These are phyloP conservation scores for Perdix hodgsoniae DNA, from an alignment of 2,797 vertebrate species.

Conservation along the genomic window DNA sequence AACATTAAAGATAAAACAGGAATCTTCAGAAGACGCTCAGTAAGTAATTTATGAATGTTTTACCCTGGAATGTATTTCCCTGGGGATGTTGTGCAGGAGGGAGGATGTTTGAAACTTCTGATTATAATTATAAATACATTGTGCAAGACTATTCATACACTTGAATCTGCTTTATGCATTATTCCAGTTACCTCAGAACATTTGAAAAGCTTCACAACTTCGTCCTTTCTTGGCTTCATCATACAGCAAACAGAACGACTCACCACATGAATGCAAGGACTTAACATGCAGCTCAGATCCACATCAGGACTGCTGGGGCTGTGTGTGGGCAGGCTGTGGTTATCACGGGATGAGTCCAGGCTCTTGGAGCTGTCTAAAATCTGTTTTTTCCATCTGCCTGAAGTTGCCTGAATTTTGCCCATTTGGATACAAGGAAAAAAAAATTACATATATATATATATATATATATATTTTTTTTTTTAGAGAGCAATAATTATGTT, in stretches of 20 bases:
- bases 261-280: not conserved
- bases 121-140: constrained; percentile 15
- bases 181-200: constrained; percentile 14
- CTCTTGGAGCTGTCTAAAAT: not conserved
- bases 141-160: not conserved
- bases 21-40: constrained; percentile 90
- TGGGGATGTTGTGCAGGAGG: constrained; percentile 1
- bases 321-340: not conserved
- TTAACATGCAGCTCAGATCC: not conserved
- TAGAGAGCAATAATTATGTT: not conserved
- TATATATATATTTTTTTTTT: not conserved
- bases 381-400: not conserved
- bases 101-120: constrained; percentile 31
- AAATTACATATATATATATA: too few species aligned
- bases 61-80: constrained; percentile 13
- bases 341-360: not conserved
- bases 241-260: rapidly evolving
- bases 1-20: constrained; percentile 90
- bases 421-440: not conserved
- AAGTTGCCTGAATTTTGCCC: not conserved
- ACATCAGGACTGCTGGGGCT: rapidly evolving
- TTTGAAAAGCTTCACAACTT: not conserved
- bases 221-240: not conserved
- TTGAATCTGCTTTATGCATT: not conserved
- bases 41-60: constrained; percentile 82